Conservation (phyloP, 2,888 invertebrate species). For the Ophioninae sp. region DNA sequence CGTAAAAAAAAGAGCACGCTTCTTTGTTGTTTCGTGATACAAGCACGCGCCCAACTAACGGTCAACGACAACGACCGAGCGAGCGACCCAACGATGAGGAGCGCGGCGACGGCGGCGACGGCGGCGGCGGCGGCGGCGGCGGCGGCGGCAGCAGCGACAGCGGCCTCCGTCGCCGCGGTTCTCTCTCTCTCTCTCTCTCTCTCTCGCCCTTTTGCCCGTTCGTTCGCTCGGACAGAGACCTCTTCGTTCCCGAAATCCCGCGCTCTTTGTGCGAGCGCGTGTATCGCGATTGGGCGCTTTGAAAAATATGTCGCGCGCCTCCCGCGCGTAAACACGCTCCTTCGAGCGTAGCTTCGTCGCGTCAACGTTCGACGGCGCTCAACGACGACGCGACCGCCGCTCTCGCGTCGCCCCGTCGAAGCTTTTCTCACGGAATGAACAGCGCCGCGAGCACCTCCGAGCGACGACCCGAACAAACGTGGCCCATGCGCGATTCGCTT, state of each 20-base stretch:
- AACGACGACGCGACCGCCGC: not conserved
- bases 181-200: not conserved
- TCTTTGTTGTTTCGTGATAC: slow-evolving; percentile 58
- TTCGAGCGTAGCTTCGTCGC: not conserved
- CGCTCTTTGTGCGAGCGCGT: slow-evolving; percentile 32
- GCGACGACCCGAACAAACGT: no score
- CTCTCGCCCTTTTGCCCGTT: slow-evolving; percentile 3
- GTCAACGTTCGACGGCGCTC: slow-evolving; percentile 19
- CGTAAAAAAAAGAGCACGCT: slow-evolving; percentile 35
- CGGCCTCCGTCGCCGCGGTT: slow-evolving; percentile 16
- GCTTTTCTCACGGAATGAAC: no score
- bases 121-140: no score
- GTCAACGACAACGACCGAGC: slow-evolving; percentile 21
- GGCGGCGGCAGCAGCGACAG: no score
- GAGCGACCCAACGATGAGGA: no score
- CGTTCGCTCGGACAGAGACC: slow-evolving; percentile 15
- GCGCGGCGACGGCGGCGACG: no score
- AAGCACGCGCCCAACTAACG: slow-evolving; percentile 57
- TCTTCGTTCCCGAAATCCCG: slow-evolving; percentile 41
- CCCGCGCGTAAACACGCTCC: not conserved
- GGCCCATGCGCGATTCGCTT: not conserved
- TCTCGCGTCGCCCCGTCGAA: no score
- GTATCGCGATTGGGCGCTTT: slow-evolving; percentile 15
- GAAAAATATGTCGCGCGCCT: not conserved
- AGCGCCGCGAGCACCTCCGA: no score